A percentile compares a stretch with the other conserved stretches of the same genome.
phyloP scores from a whole-genome alignment of 92 coral and sea anemone genomes.

The Nematostella vectensis region DNA sequence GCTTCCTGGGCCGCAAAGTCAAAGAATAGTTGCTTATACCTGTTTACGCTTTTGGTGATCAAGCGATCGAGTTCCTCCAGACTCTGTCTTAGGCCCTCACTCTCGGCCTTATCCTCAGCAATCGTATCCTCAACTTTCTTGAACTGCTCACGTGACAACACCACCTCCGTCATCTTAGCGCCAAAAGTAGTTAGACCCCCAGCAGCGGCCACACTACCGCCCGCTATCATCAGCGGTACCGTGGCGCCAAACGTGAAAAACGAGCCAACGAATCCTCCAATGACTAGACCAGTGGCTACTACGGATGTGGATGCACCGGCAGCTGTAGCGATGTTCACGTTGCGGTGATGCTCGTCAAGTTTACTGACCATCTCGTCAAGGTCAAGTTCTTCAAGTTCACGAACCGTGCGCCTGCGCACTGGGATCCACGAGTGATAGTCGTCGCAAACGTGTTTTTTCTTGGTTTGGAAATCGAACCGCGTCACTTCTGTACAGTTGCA shows the following conservation, averaged over 20 bases:
- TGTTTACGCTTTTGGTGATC: conserved; percentile 29
- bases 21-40: conserved; percentile 5
- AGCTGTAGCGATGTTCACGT: conserved; percentile 43
- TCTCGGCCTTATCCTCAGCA: conserved; percentile 40
- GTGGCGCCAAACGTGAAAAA: conserved; percentile 61
- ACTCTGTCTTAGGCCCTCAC: conserved; percentile 32
- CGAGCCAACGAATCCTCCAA: conserved; percentile 38
- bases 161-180: conserved; percentile 41
- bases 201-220: conserved; percentile 45
- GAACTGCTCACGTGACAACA: conserved; percentile 18
- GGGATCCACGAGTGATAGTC: conserved; percentile 45
- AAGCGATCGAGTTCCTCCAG: conserved; percentile 22
- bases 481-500: conserved; percentile 22
- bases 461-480: conserved; percentile 24
- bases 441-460: conserved; percentile 19
- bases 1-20: not conserved
- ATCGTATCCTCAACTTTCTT: conserved; percentile 39
- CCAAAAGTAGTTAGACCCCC: conserved; percentile 54
- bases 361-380: conserved; percentile 29
- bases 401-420: conserved; percentile 34
- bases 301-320: conserved; percentile 54
- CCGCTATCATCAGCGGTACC: conserved; percentile 41
- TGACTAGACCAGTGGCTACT: conserved; percentile 47
- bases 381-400: conserved; percentile 38
- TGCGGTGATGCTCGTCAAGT: conserved; percentile 42